Percentiles rank a stretch among this genome's conserved stretches.
phyloP scores from a whole-genome alignment of 2,888 invertebrate genomes.

The Lordiphosa andalusiaca region DNA sequence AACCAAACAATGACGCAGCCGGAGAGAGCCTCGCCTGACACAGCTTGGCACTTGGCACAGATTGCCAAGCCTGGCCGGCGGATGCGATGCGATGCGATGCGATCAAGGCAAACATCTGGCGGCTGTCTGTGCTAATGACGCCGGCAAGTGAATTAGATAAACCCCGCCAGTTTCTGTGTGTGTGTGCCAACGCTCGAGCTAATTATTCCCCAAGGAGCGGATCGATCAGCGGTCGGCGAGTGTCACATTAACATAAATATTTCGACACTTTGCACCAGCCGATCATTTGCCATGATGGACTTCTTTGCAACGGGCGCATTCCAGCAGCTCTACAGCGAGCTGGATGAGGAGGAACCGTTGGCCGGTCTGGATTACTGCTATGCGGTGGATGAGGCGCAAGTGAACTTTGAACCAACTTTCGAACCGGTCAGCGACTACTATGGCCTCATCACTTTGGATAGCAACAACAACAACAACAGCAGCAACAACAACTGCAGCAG shows the following conservation, averaged over 20 bases:
- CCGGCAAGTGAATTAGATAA: conserved; percentile 49
- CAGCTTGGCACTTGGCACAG: conserved; percentile 72
- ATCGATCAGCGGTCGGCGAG: neutral
- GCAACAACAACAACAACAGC: conserved; percentile 37
- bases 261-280: conserved; percentile 43
- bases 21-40: conserved; percentile 66
- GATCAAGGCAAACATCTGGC: conserved; percentile 41
- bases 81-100: neutral
- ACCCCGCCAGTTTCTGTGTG: conserved; percentile 4
- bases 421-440: conserved; percentile 51
- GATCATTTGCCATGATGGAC: conserved; percentile 73
- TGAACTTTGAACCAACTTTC: conserved; percentile 26
- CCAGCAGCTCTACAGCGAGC: conserved; percentile 78
- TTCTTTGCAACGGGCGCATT: conserved; percentile 80
- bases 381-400: conserved; percentile 15
- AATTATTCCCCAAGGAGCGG: conserved; percentile 58
- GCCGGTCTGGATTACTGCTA: conserved; percentile 42
- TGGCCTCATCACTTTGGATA: conserved; percentile 58
- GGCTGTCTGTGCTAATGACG: conserved; percentile 47
- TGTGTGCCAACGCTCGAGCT: conserved; percentile 24
- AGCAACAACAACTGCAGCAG: conserved; percentile 36
- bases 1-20: conserved; percentile 5
- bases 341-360: conserved; percentile 58
- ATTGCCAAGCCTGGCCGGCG: neutral
- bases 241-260: conserved; percentile 53